Percentiles rank a stretch among this genome's conserved stretches.
Evolutionary conservation across 1,140 invertebrate genomes (phyloP).

Genomic region (Babylonia areolata): DNA sequence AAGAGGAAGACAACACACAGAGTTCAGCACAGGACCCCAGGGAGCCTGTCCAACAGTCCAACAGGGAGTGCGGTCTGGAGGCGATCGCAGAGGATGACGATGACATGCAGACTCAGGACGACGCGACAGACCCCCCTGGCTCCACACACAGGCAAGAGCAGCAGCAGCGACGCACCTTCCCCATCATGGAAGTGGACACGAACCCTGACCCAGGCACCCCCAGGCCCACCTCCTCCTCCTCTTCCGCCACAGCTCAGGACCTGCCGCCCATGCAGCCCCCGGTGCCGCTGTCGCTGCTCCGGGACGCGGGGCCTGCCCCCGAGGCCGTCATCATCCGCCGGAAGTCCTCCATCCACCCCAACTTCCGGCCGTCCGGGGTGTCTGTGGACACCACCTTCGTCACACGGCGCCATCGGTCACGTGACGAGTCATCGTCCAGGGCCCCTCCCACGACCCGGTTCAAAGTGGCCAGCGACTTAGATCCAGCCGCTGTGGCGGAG

Average conservation of each 20-base stretch:
- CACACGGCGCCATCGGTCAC: conserved; percentile 6
- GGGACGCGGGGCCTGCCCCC: neutral
- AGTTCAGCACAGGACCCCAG: too few species aligned
- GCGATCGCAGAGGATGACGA: too few species aligned
- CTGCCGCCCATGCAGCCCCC: too few species aligned
- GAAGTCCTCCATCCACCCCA: neutral
- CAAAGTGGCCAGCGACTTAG: neutral
- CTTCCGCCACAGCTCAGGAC: too few species aligned
- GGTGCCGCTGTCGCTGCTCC: too few species aligned
- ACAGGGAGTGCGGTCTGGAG: too few species aligned
- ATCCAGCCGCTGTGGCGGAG: neutral
- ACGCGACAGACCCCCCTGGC: too few species aligned
- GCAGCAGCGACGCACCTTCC: neutral
- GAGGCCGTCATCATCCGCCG: conserved; percentile 24
- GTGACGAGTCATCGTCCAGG: neutral
- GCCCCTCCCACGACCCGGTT: neutral
- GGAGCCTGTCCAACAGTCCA: too few species aligned
- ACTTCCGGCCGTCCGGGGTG: neutral
- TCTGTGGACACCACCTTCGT: conserved; percentile 11
- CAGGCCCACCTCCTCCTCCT: too few species aligned
- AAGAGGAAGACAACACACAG: neutral
- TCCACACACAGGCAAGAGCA: too few species aligned
- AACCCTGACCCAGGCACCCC: neutral
- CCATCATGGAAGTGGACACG: conserved; percentile 6
- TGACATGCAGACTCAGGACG: too few species aligned